These are phyloP conservation scores for Pelagia noctiluca DNA, from an alignment of 30 jellyfish, hydroid and myxozoan species.

Conservation along the genomic window DNA sequence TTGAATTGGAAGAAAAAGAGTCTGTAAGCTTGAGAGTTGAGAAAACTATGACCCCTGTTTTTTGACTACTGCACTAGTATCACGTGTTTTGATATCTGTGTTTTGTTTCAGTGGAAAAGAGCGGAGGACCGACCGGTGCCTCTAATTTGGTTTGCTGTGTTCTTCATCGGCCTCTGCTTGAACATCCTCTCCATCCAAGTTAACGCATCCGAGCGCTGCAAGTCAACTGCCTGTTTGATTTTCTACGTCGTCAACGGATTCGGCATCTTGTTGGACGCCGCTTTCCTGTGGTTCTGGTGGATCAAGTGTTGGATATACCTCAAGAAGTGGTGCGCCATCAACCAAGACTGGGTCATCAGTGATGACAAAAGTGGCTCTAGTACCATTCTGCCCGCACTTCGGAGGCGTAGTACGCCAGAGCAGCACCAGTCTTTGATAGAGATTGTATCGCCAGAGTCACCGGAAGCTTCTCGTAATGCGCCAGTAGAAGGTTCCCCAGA, in stretches of 20 bases:
- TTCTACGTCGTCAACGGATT: conserved; percentile 96
- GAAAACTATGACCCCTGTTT: too few species aligned
- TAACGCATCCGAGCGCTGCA: conserved; percentile 93
- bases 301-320: conserved; percentile 84
- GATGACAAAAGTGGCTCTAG: conserved; percentile 23
- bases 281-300: conserved; percentile 94
- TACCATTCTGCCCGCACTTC: conserved; percentile 18
- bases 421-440: not conserved
- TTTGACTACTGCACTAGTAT: not conserved
- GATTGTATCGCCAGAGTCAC: too few species aligned
- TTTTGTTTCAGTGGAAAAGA: conserved; percentile 81
- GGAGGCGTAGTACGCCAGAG: conserved; percentile 28
- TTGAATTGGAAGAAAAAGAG: too few species aligned
- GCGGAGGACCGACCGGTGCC: conserved; percentile 97
- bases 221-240: conserved; percentile 96
- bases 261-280: conserved; percentile 95
- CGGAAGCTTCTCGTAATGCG: too few species aligned
- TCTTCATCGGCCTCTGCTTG: conserved; percentile 87
- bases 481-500: too few species aligned
- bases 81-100: not conserved
- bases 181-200: conserved; percentile 88
- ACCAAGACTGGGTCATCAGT: conserved; percentile 90
- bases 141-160: conserved; percentile 90
- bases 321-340: conserved; percentile 96
- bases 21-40: too few species aligned